Evolutionary conservation across 2,797 vertebrate species (phyloP).

Genomic region (Rousettus madagascariensis): DNA sequence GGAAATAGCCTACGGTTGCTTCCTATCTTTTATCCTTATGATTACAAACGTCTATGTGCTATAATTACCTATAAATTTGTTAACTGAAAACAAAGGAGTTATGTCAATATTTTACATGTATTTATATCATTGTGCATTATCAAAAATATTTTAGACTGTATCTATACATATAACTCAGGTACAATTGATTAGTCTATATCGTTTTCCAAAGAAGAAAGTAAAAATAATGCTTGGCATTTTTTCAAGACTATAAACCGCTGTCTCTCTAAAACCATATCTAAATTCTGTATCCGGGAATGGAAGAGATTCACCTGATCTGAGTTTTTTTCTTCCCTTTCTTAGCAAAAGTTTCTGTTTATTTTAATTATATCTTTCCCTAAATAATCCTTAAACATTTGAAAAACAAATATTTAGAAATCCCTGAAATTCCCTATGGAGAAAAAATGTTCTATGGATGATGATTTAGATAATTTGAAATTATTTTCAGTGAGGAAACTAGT

Average conservation of each 20-base stretch:
- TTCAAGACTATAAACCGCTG: not conserved
- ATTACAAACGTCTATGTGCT: not conserved
- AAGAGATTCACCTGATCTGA: not conserved
- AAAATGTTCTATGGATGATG: not conserved
- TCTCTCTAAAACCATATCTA: not conserved
- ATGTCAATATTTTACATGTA: not conserved
- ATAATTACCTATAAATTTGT: not conserved
- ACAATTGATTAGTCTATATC: not conserved
- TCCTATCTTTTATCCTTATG: not conserved
- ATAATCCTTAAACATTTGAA: not conserved
- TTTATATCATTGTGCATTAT: not conserved
- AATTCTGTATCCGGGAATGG: fast-evolving
- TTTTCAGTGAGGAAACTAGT: not conserved
- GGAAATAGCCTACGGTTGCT: not conserved
- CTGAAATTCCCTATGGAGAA: not conserved
- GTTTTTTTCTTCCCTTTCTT: too few relatives aligned
- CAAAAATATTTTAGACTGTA: not conserved
- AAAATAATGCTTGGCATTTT: not conserved
- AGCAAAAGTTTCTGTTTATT: not conserved
- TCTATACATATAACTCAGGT: not conserved
- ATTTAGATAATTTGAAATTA: not conserved
- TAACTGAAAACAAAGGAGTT: not conserved
- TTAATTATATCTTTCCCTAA: not conserved
- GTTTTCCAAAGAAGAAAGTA: not conserved
- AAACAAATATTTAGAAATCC: not conserved